Conservation (phyloP, 2,888 invertebrate genomes). For the Barypeithes pellucidus region DNA sequence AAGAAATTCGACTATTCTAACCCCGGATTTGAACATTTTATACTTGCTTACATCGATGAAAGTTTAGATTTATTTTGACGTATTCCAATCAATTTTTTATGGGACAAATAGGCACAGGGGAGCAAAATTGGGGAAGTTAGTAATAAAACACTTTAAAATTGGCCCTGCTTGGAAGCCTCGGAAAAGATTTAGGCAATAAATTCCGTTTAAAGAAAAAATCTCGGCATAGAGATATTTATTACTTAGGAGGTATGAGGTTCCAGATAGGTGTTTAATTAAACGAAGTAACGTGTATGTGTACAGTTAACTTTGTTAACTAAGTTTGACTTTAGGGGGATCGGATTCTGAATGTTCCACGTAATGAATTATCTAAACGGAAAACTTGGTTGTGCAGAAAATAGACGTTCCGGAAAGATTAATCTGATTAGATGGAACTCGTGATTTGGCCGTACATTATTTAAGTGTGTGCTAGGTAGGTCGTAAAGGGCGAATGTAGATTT, state of each 20-base stretch:
- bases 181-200: neutral
- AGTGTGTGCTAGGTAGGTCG: too few relatives aligned
- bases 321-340: constrained; percentile 2
- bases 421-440: neutral
- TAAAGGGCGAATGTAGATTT: too few relatives aligned
- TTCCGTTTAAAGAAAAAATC: neutral
- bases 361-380: neutral
- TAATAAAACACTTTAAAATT: constrained; percentile 11
- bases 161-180: neutral
- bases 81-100: constrained; percentile 2
- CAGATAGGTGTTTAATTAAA: constrained; percentile 3
- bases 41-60: too few relatives aligned
- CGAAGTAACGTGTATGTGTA: neutral
- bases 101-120: neutral
- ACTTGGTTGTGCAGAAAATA: neutral
- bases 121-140: neutral
- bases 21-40: too few relatives aligned
- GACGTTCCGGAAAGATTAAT: neutral
- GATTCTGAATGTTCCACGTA: neutral
- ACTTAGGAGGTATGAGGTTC: neutral
- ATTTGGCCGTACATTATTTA: neutral
- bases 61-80: constrained; percentile 1
- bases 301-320: constrained; percentile 5
- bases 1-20: too few relatives aligned
- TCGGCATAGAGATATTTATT: neutral